Percentiles rank a stretch among this genome's conserved stretches.
Evolutionary conservation across 2,797 vertebrate species (phyloP).

Genomic region (Tangara arthus): DNA sequence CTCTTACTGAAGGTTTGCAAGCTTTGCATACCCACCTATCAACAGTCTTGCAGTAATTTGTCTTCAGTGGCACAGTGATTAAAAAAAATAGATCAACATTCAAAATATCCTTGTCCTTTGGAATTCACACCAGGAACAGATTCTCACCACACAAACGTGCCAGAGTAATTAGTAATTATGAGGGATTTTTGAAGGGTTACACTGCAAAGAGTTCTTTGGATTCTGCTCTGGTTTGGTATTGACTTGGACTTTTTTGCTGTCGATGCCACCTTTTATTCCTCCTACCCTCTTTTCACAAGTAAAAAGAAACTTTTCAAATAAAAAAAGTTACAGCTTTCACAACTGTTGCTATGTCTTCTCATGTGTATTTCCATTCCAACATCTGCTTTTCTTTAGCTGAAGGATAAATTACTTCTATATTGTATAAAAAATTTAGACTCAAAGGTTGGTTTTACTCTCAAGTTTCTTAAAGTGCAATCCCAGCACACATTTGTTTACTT

Average conservation of each 20-base stretch:
- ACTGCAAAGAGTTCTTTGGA: background rate
- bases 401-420: background rate
- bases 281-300: background rate
- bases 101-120: background rate
- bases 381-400: slow-evolving; percentile 23
- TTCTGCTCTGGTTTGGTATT: background rate
- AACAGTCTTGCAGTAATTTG: background rate
- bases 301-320: background rate
- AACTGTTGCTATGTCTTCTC: background rate
- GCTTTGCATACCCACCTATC: background rate
- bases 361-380: background rate
- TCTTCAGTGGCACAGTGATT: background rate
- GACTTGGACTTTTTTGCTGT: background rate
- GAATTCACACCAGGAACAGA: background rate
- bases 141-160: background rate
- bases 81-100: slow-evolving; percentile 4
- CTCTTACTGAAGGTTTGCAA: background rate
- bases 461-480: background rate
- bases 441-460: background rate
- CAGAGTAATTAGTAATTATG: background rate
- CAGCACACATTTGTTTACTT: background rate
- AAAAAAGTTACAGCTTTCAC: background rate
- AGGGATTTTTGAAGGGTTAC: background rate
- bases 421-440: background rate
- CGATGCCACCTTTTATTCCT: background rate